phyloP scores from a whole-genome alignment of 2,888 invertebrate genomes.

The Orchestes rusci region DNA sequence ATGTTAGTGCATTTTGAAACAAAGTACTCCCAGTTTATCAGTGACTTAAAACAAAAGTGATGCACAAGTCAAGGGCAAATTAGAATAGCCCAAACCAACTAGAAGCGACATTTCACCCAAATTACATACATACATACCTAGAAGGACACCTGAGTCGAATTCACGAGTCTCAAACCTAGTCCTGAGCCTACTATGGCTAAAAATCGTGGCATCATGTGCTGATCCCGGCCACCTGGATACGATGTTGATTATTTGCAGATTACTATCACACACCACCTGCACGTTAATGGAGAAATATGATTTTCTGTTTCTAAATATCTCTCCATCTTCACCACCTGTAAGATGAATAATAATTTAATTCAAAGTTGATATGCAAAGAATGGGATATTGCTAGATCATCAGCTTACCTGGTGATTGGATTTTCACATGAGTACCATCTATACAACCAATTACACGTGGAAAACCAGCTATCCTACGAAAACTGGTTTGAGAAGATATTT shows the following conservation, averaged over 20 bases:
- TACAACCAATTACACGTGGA: slow-evolving; percentile 8
- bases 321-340: slow-evolving; percentile 8
- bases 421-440: slow-evolving; percentile 10
- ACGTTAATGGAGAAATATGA: slow-evolving; percentile 7
- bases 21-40: background rate
- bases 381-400: background rate
- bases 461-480: slow-evolving; percentile 7
- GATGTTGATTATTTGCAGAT: too few relatives aligned
- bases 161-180: slow-evolving; percentile 15
- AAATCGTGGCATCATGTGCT: slow-evolving; percentile 10
- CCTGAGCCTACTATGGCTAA: slow-evolving; percentile 7
- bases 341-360: too few relatives aligned
- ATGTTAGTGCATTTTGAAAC: background rate
- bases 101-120: background rate
- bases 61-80: background rate
- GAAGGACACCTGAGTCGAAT: slow-evolving; percentile 7
- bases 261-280: slow-evolving; percentile 3
- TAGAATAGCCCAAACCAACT: background rate
- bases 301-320: slow-evolving; percentile 5
- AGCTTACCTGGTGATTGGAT: slow-evolving; percentile 7
- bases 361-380: too few relatives aligned
- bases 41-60: background rate
- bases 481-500: slow-evolving; percentile 1
- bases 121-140: slow-evolving; percentile 14
- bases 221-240: too few relatives aligned